Conservation (phyloP, 1,140 invertebrate species). For the Drosophila orosa region DNA sequence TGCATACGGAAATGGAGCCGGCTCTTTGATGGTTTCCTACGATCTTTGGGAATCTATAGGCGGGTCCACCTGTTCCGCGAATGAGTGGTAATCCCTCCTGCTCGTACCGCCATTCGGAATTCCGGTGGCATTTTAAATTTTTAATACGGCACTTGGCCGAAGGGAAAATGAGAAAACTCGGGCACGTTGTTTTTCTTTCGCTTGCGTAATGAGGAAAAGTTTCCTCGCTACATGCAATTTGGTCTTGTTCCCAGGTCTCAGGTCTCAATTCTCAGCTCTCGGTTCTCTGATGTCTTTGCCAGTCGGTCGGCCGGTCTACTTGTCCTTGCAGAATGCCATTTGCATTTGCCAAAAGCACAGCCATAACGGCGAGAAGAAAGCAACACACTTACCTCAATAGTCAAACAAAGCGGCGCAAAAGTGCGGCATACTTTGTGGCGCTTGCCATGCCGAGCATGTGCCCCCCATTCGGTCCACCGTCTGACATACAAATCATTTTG, state of each 20-base stretch:
- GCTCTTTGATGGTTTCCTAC: constrained; percentile 41
- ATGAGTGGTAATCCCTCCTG: constrained; percentile 17
- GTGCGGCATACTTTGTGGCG: constrained; percentile 74
- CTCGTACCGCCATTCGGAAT: constrained; percentile 3
- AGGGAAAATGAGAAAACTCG: constrained; percentile 30
- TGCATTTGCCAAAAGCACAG: constrained; percentile 75
- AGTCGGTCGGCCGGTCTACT: constrained; percentile 36
- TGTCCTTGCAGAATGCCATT: constrained; percentile 76
- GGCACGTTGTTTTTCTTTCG: constrained; percentile 43
- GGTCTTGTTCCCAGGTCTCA: constrained; percentile 20
- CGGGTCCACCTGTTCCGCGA: constrained; percentile 21
- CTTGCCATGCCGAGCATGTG: constrained; percentile 65
- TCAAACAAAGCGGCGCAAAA: constrained; percentile 70
- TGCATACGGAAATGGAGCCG: constrained; percentile 39
- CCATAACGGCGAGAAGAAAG: constrained; percentile 56
- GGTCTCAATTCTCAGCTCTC: constrained; percentile 9
- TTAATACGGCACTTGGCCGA: constrained; percentile 49
- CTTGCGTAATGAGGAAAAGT: constrained; percentile 55
- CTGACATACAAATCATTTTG: constrained; percentile 80
- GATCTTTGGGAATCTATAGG: constrained; percentile 48
- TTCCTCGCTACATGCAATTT: constrained; percentile 56
- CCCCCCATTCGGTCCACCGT: constrained; percentile 52
- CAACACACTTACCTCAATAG: constrained; percentile 78
- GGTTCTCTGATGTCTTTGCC: constrained; percentile 21
- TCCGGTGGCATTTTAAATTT: constrained; percentile 48